These are phyloP conservation scores for Mesocricetus auratus DNA, from an alignment of 2,113 vertebrate genomes.

Conservation along the genomic window DNA sequence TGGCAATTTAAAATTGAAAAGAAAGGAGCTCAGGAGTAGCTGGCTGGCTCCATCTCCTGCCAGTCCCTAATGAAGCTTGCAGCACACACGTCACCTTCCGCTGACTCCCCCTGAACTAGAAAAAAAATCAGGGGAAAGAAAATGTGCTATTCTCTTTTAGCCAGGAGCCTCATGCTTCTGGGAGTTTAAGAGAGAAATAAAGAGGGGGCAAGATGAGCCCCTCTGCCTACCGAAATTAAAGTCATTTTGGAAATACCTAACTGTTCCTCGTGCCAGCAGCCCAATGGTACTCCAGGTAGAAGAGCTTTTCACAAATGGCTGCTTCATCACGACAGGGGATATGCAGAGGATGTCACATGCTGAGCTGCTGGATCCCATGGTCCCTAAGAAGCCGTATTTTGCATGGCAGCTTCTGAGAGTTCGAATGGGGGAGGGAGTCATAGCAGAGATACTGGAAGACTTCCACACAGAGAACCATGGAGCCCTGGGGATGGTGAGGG, in stretches of 20 bases:
- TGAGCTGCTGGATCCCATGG: neutral
- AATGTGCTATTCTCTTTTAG: neutral
- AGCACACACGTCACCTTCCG: neutral
- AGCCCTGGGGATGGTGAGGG: neutral
- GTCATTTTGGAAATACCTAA: neutral
- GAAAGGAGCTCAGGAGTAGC: neutral
- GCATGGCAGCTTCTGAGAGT: neutral
- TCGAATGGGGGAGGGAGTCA: neutral
- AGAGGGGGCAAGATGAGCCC: neutral
- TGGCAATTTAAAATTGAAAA: neutral
- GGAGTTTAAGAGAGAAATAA: conserved; percentile 7
- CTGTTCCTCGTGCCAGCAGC: neutral
- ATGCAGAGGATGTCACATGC: neutral
- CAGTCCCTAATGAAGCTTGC: conserved; percentile 2
- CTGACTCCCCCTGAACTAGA: neutral
- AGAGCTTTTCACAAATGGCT: conserved; percentile 21
- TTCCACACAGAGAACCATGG: neutral
- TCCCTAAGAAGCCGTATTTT: conserved; percentile 34
- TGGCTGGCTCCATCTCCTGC: neutral
- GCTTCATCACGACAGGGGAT: conserved; percentile 6
- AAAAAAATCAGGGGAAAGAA: neutral
- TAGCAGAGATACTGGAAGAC: neutral
- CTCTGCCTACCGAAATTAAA: neutral
- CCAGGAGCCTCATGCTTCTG: conserved; percentile 15
- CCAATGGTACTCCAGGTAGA: conserved; percentile 51